Conservation (phyloP, 2,113 vertebrate genomes). For the Edolisoma coerulescens region DNA sequence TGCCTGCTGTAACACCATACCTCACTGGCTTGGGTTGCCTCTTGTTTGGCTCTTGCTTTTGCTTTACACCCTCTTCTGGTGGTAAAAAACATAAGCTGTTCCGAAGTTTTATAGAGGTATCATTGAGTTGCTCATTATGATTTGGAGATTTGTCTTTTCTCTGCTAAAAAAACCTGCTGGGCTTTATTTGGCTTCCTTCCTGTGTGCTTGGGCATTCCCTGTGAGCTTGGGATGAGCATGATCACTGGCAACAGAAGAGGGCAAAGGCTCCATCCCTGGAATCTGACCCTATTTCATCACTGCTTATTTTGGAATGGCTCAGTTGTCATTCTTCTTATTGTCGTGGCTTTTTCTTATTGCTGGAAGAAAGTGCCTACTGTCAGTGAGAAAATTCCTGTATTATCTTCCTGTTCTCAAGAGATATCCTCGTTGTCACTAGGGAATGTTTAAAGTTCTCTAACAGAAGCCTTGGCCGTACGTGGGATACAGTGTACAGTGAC, state of each 20-base stretch:
- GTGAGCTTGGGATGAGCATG: background rate
- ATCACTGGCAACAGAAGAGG: background rate
- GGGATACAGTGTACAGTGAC: background rate
- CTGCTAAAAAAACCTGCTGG: background rate
- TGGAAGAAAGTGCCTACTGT: background rate
- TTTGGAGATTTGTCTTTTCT: background rate
- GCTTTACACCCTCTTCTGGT: background rate
- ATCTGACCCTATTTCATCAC: background rate
- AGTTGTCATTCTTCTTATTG: background rate
- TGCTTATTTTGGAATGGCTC: background rate
- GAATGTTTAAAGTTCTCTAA: background rate
- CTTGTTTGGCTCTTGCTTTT: background rate
- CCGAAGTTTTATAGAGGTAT: background rate
- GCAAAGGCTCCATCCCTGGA: background rate
- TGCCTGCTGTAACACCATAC: rapidly evolving
- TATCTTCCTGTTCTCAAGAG: background rate
- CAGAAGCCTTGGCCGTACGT: background rate
- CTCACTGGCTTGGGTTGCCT: rapidly evolving
- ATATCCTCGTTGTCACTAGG: background rate
- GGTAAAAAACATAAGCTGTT: background rate
- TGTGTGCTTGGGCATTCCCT: background rate
- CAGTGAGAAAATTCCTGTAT: background rate
- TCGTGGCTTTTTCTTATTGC: background rate
- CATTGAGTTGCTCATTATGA: background rate
- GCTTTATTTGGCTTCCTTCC: background rate